Evolutionary conservation across 2,113 vertebrate species (phyloP).

Genomic region (Ctenomys sociabilis): DNA sequence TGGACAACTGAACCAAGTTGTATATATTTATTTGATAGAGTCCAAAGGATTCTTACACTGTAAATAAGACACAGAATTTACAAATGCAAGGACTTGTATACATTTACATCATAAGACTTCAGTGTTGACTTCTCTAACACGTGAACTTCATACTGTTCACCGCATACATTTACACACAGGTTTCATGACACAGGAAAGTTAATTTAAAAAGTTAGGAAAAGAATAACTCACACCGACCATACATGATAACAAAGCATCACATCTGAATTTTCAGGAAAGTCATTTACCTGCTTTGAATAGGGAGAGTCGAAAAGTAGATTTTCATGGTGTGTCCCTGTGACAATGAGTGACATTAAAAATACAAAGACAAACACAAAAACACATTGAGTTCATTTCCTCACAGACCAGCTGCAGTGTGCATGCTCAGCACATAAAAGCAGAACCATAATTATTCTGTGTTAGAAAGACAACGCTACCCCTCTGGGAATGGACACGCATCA

Average conservation of each 20-base stretch:
- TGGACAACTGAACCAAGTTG: neutral
- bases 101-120: neutral
- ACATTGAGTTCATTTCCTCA: neutral
- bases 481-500: neutral
- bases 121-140: neutral
- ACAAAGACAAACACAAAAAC: slow-evolving; percentile 1
- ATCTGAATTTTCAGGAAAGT: neutral
- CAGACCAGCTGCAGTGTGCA: neutral
- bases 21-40: neutral
- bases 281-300: neutral
- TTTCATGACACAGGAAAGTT: neutral
- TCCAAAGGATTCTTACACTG: slow-evolving; percentile 9
- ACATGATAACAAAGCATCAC: neutral
- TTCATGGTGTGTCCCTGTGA: neutral
- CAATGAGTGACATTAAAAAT: neutral
- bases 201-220: neutral
- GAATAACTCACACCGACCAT: neutral
- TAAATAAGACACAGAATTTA: neutral
- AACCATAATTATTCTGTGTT: neutral
- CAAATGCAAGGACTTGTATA: slow-evolving; percentile 14
- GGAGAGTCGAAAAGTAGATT: neutral
- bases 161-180: neutral
- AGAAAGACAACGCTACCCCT: neutral
- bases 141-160: neutral
- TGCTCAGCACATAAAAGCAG: neutral